Base-by-base conservation (phyloP, 2,888 invertebrate species). In the Drosophila demipolita region DNA sequence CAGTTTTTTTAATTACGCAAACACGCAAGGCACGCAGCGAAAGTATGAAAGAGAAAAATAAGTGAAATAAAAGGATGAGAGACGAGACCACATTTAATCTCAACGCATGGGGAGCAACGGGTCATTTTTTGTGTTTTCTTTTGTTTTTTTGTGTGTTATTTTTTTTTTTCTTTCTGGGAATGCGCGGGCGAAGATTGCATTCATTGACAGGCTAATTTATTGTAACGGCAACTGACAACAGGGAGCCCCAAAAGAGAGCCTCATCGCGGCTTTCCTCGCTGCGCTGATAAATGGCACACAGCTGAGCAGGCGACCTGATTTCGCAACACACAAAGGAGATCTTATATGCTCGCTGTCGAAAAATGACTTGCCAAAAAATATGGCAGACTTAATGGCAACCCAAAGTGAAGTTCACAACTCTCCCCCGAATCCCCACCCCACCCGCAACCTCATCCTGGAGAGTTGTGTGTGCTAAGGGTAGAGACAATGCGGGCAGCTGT, bases 151-250 rank as follows among this genome's bases (percentile, higher is more conserved):
- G 3, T 38, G 38, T 38, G 3, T 38, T 38, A n/a, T 5, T 40
- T 40, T 4, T 40, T 40, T 4, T 38, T 38, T 17, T 17, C 17
- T 38, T 38, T 38, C 38, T 0, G 17, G 17, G 63, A 57, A 50
- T 65, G 80, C 66, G 80, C 60, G 70, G 69, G 78, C 68, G 77
- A 67, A 75, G 66, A 67, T 66, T 72, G 58, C 68, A 53, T 58
- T 62, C 73, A 81, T 78, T 78, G 82, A 74, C 81, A 79, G 73
- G 83, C 82, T 86, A 83, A 85, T 87, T 87, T 85, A 85, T 85
- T 86, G 86, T 87, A 85, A 87, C 85, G 88, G 85, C 86, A 87
- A 83, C 88, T 85, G 85, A 85, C 85, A 83, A 85, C 88, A 82
- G 62, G 57, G 55, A 50, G 63, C 76, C 52, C 62, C 8, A 38